Evolutionary conservation across 2,888 invertebrate genomes (phyloP).

Genomic region (Notodonta dromedarius): DNA sequence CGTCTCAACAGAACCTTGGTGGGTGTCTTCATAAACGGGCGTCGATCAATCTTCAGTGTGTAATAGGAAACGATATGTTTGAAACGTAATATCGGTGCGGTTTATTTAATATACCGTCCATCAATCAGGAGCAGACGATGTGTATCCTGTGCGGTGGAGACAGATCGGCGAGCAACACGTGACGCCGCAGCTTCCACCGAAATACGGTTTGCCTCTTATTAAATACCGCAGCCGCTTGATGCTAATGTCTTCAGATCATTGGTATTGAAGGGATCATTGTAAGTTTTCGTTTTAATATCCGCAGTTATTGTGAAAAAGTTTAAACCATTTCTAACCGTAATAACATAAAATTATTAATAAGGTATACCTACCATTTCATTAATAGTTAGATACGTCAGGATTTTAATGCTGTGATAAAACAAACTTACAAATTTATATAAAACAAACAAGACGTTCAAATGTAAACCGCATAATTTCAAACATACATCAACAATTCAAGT

Average conservation of each 20-base stretch:
- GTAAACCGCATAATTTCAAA: no score
- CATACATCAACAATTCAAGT: background rate
- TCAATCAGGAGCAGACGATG: slow-evolving; percentile 71
- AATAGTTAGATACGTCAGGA: no score
- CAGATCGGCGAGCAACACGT: slow-evolving; percentile 73
- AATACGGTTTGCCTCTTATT: slow-evolving; percentile 32
- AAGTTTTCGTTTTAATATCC: no score
- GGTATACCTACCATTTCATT: no score
- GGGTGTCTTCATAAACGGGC: slow-evolving; percentile 53
- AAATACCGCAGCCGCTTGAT: slow-evolving; percentile 21
- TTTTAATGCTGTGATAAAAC: no score
- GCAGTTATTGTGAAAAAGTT: no score
- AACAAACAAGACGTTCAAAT: no score
- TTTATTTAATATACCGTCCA: slow-evolving; percentile 79
- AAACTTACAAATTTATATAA: no score
- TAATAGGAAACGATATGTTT: slow-evolving; percentile 74
- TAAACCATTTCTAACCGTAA: no score
- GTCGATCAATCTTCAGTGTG: slow-evolving; percentile 72
- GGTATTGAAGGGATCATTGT: no score
- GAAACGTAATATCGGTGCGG: slow-evolving; percentile 76
- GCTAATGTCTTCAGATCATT: background rate
- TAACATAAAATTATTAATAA: no score
- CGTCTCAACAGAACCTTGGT: slow-evolving; percentile 15
- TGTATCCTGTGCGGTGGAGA: slow-evolving; percentile 64
- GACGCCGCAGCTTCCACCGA: slow-evolving; percentile 37